These are phyloP conservation scores for Epinotia brunnichana DNA, from an alignment of 2,888 invertebrate genomes.

Conservation along the genomic window DNA sequence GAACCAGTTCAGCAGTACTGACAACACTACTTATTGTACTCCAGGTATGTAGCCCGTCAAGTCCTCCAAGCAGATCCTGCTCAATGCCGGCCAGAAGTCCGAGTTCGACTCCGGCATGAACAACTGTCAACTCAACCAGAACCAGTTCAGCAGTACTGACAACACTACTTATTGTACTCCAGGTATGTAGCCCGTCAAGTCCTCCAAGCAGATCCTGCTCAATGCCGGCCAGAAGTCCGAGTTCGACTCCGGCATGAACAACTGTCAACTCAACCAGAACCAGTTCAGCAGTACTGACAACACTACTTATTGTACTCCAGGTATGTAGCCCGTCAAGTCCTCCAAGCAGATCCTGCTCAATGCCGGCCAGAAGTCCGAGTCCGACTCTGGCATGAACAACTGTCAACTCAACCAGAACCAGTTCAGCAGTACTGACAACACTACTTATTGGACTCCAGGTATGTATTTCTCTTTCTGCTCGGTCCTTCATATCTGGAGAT, in stretches of 20 bases:
- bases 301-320: constrained; percentile 76
- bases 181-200: constrained; percentile 65
- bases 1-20: constrained; percentile 58
- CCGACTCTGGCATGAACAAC: constrained; percentile 81
- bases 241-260: constrained; percentile 81
- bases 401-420: constrained; percentile 71
- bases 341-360: constrained; percentile 64
- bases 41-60: constrained; percentile 67
- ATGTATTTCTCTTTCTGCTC: too few relatives aligned
- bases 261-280: constrained; percentile 72
- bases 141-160: constrained; percentile 57
- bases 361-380: constrained; percentile 43
- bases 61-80: constrained; percentile 70
- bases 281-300: constrained; percentile 62
- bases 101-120: constrained; percentile 79
- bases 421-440: constrained; percentile 63
- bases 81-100: too few relatives aligned
- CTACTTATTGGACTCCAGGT: constrained; percentile 75
- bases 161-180: constrained; percentile 79
- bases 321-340: constrained; percentile 68
- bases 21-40: constrained; percentile 77
- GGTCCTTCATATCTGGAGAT: too few relatives aligned
- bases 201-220: constrained; percentile 66
- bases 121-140: constrained; percentile 75
- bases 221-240: too few relatives aligned